A percentile compares a stretch with the other conserved stretches of the same genome.
Conservation (phyloP, 2,113 vertebrate species). For the Antechinus flavipes region DNA sequence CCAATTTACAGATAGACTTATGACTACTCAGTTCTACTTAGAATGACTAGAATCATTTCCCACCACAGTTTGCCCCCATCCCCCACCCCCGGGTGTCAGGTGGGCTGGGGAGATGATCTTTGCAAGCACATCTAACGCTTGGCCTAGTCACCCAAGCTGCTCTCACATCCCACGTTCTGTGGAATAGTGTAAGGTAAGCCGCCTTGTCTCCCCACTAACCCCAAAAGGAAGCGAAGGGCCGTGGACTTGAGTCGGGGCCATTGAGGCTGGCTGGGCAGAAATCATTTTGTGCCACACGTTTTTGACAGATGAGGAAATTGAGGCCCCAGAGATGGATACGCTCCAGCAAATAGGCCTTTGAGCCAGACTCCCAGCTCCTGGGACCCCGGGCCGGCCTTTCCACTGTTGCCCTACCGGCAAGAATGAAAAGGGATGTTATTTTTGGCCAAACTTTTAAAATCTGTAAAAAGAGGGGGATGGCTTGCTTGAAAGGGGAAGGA, state of each 20-base stretch:
- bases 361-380: background rate
- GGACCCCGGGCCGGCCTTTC: fast-evolving
- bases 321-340: too few species aligned
- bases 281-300: too few species aligned
- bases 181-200: background rate
- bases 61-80: too few species aligned
- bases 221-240: background rate
- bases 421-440: too few species aligned
- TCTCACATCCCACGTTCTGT: too few species aligned
- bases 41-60: background rate
- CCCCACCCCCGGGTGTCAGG: too few species aligned
- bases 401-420: background rate
- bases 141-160: too few species aligned
- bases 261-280: too few species aligned
- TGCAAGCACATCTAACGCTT: background rate
- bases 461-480: background rate
- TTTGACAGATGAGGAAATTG: background rate
- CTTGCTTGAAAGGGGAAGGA: background rate
- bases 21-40: background rate
- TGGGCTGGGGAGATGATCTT: background rate
- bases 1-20: background rate
- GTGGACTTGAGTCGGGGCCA: background rate
- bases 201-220: background rate
- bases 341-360: background rate
- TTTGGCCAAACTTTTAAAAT: background rate